Base-by-base conservation (phyloP, 2,113 vertebrate species). In the Pollachius pollachius region DNA sequence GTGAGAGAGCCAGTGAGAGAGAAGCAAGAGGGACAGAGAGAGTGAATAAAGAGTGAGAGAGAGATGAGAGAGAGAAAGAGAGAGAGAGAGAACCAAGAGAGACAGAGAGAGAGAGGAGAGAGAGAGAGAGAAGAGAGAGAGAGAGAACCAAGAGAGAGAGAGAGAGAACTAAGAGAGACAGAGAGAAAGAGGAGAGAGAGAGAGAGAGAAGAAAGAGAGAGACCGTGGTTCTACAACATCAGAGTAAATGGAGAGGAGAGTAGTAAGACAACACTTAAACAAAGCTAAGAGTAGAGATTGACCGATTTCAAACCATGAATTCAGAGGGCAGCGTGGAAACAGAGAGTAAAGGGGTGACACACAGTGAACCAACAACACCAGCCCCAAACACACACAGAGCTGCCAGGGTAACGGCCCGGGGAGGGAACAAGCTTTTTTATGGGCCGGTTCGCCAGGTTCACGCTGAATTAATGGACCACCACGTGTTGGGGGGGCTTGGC, bases 121-220 rank as follows among this genome's bases (percentile, higher is more conserved):
- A 7, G 30, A 34, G 30, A 34, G 30, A 34, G 30, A 7, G 6
- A 7, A 23, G 23, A 23, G 23, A 23, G 23, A 23, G 23, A 95
- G 95, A 93, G 92, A 96, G 95, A 96, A n/a, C n/a, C n/a, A 89
- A 93, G 92, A 96, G 95, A 97, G 89, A 61, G 67, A 58, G 30
- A 71, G 23, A 23, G 41, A 48, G 41, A 9, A 48, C 3, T 0
- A 58, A 91, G 69, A 83, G 77, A 79, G 67, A 77, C 72, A 88
- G 75, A 81, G 19, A 69, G 21, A 57, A 41, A 90, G 81, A 82
- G 75, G 88, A 4, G 77, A 82, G 61, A 88, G 75, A 89, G 68
- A 77, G 77, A 77, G 79, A 83, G 73, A 90, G 12, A 75, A 75
- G 79, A 91, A 82, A 85, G 41, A 69, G 61, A 76, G 85, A 85